phyloP scores from a whole-genome alignment of 2,888 invertebrate species.

The Hylaea fasciaria region DNA sequence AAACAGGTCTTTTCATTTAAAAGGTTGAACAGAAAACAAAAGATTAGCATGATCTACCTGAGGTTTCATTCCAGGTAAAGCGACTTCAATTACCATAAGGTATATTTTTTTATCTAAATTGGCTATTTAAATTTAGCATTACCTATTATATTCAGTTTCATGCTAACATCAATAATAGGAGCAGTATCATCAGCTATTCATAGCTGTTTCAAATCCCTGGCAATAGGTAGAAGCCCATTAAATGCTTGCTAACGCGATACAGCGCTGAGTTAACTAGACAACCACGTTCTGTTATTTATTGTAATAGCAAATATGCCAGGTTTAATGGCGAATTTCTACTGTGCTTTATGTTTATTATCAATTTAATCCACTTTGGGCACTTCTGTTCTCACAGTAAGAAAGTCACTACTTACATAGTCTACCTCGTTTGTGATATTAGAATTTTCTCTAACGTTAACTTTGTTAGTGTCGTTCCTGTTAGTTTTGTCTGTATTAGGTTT shows the following conservation, averaged over 20 bases:
- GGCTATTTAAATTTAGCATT: too few species aligned
- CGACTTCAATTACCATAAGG: too few species aligned
- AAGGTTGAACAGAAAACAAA: too few species aligned
- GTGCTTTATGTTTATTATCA: slow-evolving; percentile 2
- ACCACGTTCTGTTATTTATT: slow-evolving; percentile 6
- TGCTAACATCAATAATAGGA: too few species aligned
- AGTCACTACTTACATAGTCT: slow-evolving; percentile 55
- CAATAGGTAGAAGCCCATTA: too few species aligned
- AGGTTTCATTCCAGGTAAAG: too few species aligned
- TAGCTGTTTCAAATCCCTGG: too few species aligned
- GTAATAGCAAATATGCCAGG: slow-evolving; percentile 7
- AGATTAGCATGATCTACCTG: too few species aligned
- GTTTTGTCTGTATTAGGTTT: slow-evolving; percentile 47
- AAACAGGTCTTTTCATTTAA: too few species aligned
- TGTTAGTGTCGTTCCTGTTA: slow-evolving; percentile 46
- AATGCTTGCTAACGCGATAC: not conserved
- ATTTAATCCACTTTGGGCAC: slow-evolving; percentile 10
- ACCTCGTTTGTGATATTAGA: slow-evolving; percentile 41
- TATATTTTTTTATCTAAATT: too few species aligned
- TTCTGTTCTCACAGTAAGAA: slow-evolving; percentile 1
- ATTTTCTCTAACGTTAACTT: slow-evolving; percentile 38
- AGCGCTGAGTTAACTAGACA: not conserved
- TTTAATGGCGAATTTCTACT: slow-evolving; percentile 26
- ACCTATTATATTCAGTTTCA: too few species aligned
- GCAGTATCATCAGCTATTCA: too few species aligned